Percentiles rank a stretch among this genome's conserved stretches.
Evolutionary conservation across 2,888 invertebrate species (phyloP).

Genomic region (Mamestra brassicae): DNA sequence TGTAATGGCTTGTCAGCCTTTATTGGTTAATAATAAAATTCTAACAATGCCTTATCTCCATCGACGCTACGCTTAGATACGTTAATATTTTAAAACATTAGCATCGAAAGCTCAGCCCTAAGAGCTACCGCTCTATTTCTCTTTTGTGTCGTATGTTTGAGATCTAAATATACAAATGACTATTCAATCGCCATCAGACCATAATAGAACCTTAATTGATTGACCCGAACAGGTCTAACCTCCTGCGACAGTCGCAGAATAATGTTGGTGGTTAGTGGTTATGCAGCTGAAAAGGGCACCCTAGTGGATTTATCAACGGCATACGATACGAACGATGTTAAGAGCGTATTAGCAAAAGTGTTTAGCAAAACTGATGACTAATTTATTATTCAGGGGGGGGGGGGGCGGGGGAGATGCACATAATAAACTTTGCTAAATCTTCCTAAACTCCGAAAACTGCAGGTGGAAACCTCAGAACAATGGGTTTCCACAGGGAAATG

Average conservation of each 20-base stretch:
- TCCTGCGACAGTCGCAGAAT: neutral
- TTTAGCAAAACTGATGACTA: neutral
- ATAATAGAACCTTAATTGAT: neutral
- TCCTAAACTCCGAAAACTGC: neutral
- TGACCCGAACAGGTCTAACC: neutral
- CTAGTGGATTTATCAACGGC: neutral
- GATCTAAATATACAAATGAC: neutral
- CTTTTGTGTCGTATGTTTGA: neutral
- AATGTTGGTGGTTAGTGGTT: no score
- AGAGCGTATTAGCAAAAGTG: neutral
- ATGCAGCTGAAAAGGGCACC: no score
- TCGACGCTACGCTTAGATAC: neutral
- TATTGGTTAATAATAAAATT: slow-evolving; percentile 6
- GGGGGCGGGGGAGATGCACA: no score
- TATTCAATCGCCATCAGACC: neutral
- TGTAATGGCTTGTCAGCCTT: slow-evolving; percentile 12
- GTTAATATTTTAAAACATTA: neutral
- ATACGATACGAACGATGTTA: slow-evolving; percentile 3
- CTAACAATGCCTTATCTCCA: slow-evolving; percentile 21
- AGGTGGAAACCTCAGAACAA: neutral
- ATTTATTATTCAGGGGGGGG: neutral
- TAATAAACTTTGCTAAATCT: neutral
- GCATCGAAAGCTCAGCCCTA: neutral
- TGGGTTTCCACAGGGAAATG: slow-evolving; percentile 8
- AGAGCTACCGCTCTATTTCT: neutral